A percentile compares a stretch with the other conserved stretches of the same genome.
Conservation (phyloP, 2,797 vertebrate genomes). For the Perodicticus potto region DNA sequence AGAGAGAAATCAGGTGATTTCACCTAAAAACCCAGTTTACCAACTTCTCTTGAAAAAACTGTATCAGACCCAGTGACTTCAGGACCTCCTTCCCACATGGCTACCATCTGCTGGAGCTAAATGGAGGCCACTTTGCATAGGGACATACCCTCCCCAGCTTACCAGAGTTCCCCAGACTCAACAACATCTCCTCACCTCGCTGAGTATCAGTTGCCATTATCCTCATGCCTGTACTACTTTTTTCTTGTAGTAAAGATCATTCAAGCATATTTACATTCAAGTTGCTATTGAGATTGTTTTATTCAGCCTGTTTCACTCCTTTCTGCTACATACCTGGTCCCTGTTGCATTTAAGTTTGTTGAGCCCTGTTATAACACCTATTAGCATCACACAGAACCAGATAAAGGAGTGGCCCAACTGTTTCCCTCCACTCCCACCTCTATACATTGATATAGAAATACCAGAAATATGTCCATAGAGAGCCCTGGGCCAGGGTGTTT, state of each 20-base stretch:
- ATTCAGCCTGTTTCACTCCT: neutral
- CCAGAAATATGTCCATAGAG: neutral
- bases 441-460: neutral
- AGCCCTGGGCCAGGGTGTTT: neutral
- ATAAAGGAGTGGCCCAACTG: neutral
- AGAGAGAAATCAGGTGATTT: neutral
- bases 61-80: neutral
- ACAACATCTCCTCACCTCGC: neutral
- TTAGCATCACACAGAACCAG: neutral
- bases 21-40: constrained; percentile 12
- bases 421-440: neutral
- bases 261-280: neutral
- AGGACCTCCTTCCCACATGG: neutral
- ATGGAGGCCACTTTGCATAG: neutral
- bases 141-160: neutral
- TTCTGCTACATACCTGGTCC: neutral
- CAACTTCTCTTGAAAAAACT: neutral
- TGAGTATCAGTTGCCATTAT: neutral
- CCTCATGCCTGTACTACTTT: neutral
- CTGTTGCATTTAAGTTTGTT: neutral
- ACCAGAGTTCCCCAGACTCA: too few relatives aligned
- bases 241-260: neutral
- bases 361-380: neutral
- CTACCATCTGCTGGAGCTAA: neutral
- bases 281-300: neutral